Base-by-base conservation (phyloP, 2,888 invertebrate species). In the Netelia fuscicornis region DNA sequence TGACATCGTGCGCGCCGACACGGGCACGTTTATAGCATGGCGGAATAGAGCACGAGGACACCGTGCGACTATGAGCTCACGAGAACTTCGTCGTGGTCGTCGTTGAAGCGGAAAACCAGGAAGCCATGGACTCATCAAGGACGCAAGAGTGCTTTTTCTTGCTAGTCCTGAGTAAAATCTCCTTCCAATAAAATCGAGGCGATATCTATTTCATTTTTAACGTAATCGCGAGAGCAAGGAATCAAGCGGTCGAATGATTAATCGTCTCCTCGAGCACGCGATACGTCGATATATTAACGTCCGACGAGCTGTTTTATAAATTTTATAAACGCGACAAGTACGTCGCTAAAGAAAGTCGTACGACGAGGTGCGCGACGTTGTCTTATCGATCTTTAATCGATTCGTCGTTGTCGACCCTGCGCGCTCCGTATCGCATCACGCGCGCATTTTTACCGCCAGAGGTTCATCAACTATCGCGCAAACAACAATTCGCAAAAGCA, bases 11-110 rank as follows among this genome's bases (percentile, higher is more conserved):
- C 71, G 81, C 76, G 52, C 42, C 17, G 56, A n/a, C 37, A 30
- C 68, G 74, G 56, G 84, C 76, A 80, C 80, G 88, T 86, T 90
- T 88, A 48, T 48, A n/a, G 58, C 74, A 44, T 30, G 72, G 72
- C 86, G 87, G 89, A 90, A 91, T 90, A 87, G 88, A 88, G 91
- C 88, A 91, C 90, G 91, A 91, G 91, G 91, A 89, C 91, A 83
- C 75, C 76, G 87, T 20, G 84, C 71, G 52, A 44, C 54, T 68
- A 68, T 65, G 71, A 60, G 48, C 44, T 52, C 60, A 60, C 48
- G 44, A 77, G 42, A 64, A 90, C 90, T 89, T 88, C 89, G 90
- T 87, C 90, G 79, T 84, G 83, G 88, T 72, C 86, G 78, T 76
- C 87, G 88, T 84, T 89, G 87, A 83, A 90, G 90, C 90, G 91